Conservation (phyloP, 2,113 vertebrate genomes). For the Odocoileus hemionus region DNA sequence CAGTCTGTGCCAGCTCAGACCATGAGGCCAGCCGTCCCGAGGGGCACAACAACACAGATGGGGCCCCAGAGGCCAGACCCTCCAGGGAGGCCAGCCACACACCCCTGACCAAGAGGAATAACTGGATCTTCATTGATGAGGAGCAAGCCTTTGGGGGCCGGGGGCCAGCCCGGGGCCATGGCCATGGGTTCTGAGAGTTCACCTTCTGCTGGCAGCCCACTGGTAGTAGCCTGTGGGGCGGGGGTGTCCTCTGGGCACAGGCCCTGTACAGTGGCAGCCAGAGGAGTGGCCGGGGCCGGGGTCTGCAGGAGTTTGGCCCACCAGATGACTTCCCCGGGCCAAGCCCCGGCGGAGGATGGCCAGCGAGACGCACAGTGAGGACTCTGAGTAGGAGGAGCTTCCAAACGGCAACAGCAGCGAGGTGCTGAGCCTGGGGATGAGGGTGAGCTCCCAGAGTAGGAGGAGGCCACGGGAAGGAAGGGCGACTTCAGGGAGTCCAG, state of each 20-base stretch:
- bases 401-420: conserved; percentile 92
- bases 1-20: conserved; percentile 48
- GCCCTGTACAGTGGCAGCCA: conserved; percentile 78
- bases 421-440: conserved; percentile 86
- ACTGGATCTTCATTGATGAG: conserved; percentile 99
- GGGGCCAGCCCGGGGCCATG: conserved; percentile 87
- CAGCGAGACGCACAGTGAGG: conserved; percentile 95
- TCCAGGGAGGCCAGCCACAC: conserved; percentile 83
- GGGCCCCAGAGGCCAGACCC: conserved; percentile 83
- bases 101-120: conserved; percentile 88
- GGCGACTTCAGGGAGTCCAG: conserved; percentile 91
- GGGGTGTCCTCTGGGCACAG: neutral
- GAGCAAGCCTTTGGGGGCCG: conserved; percentile 94
- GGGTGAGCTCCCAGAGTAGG: conserved; percentile 72
- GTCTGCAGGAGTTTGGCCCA: conserved; percentile 85
- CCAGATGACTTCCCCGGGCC: conserved; percentile 88
- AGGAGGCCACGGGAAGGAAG: conserved; percentile 82
- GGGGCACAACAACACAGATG: conserved; percentile 84
- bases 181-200: conserved; percentile 93
- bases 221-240: conserved; percentile 60
- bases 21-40: conserved; percentile 80
- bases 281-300: conserved; percentile 84
- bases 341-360: conserved; percentile 92
- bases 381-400: conserved; percentile 96
- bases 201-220: conserved; percentile 86